Conservation (phyloP, 64 coral and sea anemone species). For the Montipora efflorescens region DNA sequence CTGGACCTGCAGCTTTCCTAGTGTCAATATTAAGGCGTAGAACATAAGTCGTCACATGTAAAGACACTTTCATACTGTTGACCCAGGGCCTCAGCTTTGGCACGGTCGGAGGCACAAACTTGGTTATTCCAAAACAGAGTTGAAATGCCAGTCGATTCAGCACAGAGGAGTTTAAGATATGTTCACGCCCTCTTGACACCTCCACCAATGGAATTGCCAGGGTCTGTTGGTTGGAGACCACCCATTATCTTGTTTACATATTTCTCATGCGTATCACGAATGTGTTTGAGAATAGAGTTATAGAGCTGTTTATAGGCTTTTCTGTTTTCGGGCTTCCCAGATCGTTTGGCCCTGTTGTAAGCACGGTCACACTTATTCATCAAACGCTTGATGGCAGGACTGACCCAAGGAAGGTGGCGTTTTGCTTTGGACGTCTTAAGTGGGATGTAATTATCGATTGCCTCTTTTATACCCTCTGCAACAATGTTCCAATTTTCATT, state of each 20-base stretch:
- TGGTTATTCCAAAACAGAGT: constrained; percentile 6
- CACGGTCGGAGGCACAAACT: neutral
- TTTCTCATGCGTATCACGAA: constrained; percentile 18
- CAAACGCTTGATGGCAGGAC: constrained; percentile 5
- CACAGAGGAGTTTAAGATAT: constrained; percentile 32
- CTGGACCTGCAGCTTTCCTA: neutral
- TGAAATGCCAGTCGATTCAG: constrained; percentile 24
- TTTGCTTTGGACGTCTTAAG: constrained; percentile 45
- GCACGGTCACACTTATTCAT: constrained; percentile 28
- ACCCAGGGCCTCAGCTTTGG: neutral
- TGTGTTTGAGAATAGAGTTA: constrained; percentile 33
- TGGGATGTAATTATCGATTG: constrained; percentile 25
- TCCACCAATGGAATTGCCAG: neutral
- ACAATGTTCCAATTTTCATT: constrained; percentile 2
- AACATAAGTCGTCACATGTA: constrained; percentile 10
- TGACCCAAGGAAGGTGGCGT: neutral
- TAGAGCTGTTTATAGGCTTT: constrained; percentile 18
- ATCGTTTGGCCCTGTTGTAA: constrained; percentile 22
- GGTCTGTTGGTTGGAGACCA: neutral
- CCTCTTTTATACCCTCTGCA: constrained; percentile 28
- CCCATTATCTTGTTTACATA: constrained; percentile 9
- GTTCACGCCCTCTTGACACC: constrained; percentile 32
- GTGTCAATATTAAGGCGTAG: neutral
- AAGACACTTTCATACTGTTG: constrained; percentile 14
- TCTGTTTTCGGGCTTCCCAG: neutral